These are phyloP conservation scores for Scomber scombrus DNA, from an alignment of 2,113 vertebrate species.

Conservation along the genomic window DNA sequence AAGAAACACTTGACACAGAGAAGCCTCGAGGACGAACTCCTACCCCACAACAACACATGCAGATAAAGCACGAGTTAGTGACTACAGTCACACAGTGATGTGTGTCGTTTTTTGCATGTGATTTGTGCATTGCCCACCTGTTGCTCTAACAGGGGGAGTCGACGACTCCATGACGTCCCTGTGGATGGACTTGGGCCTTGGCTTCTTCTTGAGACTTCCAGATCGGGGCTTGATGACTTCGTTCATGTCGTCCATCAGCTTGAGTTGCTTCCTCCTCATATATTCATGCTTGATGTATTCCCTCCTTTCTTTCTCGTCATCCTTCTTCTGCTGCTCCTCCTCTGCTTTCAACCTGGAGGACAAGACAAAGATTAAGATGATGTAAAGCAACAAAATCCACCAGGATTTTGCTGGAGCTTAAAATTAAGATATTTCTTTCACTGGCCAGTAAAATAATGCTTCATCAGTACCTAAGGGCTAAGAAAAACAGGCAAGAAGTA, in stretches of 20 bases:
- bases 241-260: constrained; percentile 97
- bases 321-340: constrained; percentile 94
- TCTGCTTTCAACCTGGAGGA: constrained; percentile 91
- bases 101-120: background rate
- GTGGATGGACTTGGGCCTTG: constrained; percentile 97
- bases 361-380: no score
- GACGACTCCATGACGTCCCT: constrained; percentile 92
- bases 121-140: constrained; percentile 83
- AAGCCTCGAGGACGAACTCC: constrained; percentile 89
- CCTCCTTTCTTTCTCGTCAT: constrained; percentile 91
- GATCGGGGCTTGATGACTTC: constrained; percentile 91
- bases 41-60: constrained; percentile 66
- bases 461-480: background rate
- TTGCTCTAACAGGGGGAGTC: constrained; percentile 87
- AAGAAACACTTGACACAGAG: constrained; percentile 94
- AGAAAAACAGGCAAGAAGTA: background rate
- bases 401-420: no score
- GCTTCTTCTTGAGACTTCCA: constrained; percentile 91
- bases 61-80: background rate
- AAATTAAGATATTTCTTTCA: background rate
- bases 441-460: background rate
- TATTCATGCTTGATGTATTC: constrained; percentile 96
- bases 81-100: no score
- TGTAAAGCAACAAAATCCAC: background rate
- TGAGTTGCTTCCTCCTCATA: constrained; percentile 94